phyloP scores from a whole-genome alignment of 1,140 invertebrate genomes.

The Drosophila pachea region DNA sequence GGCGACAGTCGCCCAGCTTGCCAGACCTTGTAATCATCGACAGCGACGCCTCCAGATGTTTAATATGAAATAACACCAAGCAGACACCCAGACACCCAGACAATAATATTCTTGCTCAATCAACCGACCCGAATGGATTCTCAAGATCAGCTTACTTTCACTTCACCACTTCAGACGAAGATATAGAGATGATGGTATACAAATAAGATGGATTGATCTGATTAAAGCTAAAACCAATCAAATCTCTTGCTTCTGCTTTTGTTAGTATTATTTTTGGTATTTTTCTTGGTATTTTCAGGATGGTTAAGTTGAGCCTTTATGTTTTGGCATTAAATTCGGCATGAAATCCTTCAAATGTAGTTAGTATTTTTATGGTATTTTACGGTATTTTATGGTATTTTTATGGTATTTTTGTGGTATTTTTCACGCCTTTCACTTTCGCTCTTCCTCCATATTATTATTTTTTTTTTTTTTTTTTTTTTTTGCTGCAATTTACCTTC shows the following conservation, averaged over 20 bases:
- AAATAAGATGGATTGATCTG: no score
- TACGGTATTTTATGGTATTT: no score
- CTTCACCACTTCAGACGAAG: no score
- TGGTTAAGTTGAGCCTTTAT: no score
- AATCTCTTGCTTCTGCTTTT: no score
- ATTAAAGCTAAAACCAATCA: no score
- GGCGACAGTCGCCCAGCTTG: constrained; percentile 4
- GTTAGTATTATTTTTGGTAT: no score
- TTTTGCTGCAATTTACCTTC: constrained; percentile 50
- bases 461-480: background rate
- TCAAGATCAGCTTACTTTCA: no score
- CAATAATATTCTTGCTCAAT: constrained; percentile 5
- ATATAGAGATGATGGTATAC: no score
- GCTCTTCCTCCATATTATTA: background rate
- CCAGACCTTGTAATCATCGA: constrained; percentile 47
- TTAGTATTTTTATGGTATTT: background rate
- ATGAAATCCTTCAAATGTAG: no score
- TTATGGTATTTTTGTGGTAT: background rate
- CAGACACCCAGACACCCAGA: background rate
- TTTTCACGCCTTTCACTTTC: background rate
- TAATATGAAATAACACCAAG: constrained; percentile 16
- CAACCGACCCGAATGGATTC: background rate
- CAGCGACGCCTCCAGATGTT: constrained; percentile 53
- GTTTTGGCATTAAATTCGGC: no score
- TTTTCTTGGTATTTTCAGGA: no score